Evolutionary conservation across 2,888 invertebrate genomes (phyloP).

Genomic region (Ectemnius continuus): DNA sequence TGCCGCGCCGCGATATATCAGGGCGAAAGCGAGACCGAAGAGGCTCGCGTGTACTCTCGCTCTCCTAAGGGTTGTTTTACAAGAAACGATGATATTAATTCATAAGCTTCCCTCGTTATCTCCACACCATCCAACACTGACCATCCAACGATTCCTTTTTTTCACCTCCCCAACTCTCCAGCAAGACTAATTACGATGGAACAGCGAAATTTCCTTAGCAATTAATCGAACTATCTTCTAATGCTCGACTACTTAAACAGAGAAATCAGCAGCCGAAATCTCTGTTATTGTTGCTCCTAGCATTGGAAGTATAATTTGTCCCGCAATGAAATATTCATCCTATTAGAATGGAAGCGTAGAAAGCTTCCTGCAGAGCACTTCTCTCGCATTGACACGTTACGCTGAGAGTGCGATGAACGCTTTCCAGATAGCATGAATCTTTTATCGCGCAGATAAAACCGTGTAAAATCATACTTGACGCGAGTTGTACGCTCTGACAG

Average conservation of each 20-base stretch:
- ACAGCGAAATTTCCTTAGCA: no score
- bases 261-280: no score
- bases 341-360: slow-evolving; percentile 34
- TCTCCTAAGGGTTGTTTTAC: not conserved
- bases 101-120: not conserved
- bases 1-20: not conserved
- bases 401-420: slow-evolving; percentile 26
- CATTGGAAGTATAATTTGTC: slow-evolving; percentile 35
- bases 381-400: slow-evolving; percentile 26
- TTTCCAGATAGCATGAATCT: slow-evolving; percentile 28
- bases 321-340: slow-evolving; percentile 41
- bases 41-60: no score
- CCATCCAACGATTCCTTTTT: no score
- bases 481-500: no score
- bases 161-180: no score
- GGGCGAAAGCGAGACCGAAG: no score
- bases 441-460: slow-evolving; percentile 20
- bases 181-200: no score
- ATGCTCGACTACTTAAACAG: no score
- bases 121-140: not conserved
- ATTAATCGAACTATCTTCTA: no score
- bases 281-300: not conserved
- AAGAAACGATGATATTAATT: not conserved
- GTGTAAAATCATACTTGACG: slow-evolving; percentile 8
- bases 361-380: slow-evolving; percentile 11